Conservation (phyloP, 2,113 vertebrate genomes). For the Lepus timidus region DNA sequence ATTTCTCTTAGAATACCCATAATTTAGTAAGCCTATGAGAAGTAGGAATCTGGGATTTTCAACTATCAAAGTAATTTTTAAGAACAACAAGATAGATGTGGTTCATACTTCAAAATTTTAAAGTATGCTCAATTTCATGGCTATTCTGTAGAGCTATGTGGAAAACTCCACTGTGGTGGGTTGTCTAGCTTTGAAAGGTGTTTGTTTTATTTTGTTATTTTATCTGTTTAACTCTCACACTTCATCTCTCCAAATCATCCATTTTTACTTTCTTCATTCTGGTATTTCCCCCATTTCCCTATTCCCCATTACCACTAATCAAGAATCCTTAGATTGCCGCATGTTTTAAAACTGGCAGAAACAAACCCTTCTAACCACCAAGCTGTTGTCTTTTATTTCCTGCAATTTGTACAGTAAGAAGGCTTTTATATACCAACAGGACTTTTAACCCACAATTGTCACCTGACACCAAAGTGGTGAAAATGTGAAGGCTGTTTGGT, state of each 20-base stretch:
- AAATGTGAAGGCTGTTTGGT: neutral
- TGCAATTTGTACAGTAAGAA: neutral
- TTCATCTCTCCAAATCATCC: neutral
- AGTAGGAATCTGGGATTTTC: constrained; percentile 9
- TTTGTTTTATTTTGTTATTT: constrained; percentile 3
- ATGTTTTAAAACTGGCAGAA: constrained; percentile 4
- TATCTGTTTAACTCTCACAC: neutral
- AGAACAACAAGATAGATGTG: constrained; percentile 38
- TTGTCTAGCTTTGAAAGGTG: neutral
- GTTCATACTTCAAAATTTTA: constrained; percentile 21
- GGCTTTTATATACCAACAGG: neutral
- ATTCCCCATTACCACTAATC: neutral
- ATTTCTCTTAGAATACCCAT: neutral
- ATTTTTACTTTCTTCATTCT: constrained; percentile 26
- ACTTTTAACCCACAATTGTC: neutral
- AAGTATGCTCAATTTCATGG: constrained; percentile 11
- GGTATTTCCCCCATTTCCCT: neutral
- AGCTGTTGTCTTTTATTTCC: neutral
- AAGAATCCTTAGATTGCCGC: neutral
- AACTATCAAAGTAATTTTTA: constrained; percentile 50
- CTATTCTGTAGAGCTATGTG: neutral
- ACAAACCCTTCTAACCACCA: neutral
- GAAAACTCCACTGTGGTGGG: neutral
- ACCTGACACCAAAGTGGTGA: neutral
- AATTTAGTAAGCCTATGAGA: constrained; percentile 33